Evolutionary conservation across 2,888 invertebrate genomes (phyloP), one percentile per base, ranked within the genome.

Genomic region (Agrochola circellaris): DNA sequence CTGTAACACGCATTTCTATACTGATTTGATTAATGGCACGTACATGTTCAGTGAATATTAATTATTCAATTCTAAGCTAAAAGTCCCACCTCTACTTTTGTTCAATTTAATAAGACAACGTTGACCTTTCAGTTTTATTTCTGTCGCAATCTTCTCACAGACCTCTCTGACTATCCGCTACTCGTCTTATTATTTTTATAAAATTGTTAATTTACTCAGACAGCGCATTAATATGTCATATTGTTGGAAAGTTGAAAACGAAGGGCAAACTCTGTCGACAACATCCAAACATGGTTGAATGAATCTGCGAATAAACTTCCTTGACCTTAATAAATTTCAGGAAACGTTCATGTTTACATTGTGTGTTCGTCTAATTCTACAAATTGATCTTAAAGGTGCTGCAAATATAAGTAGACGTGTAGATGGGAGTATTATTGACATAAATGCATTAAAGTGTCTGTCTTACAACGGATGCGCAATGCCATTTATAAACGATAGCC

Each of bases 401-500:
- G 80, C 73, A 71, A 79, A 82, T 83, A 60, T 81, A 85, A 87
- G 84, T 82, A 87, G 87, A 90, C 87, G 86, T 88, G 88, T 88
- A 89, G 88, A 89, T 87, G 88, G 82, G 87, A 88, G 89, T 88
- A 86, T 90, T 90, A 93, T 91, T 90, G 90, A 90, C 91, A 92
- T 91, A 88, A 92, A 92, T 91, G 92, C 92, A 93, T 93, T 92
- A 92, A 91, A 92, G 93, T 93, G 92, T 89, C 91, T 90, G 92
- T 90, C 93, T 91, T 89, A 90, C 90, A 93, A 90, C 95, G 95
- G 95, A 96, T 94, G 93, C 87, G 92, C 90, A 91, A 89, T 92
- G 92, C 93, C 93, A 93, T 95, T 94, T 93, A 93, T 94, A 95
- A 95, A 93, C 93, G 92, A 91, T 91, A 89, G 88, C 86, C 73